phyloP scores from a whole-genome alignment of 2,113 vertebrate species.

The Glaucomys volans region DNA sequence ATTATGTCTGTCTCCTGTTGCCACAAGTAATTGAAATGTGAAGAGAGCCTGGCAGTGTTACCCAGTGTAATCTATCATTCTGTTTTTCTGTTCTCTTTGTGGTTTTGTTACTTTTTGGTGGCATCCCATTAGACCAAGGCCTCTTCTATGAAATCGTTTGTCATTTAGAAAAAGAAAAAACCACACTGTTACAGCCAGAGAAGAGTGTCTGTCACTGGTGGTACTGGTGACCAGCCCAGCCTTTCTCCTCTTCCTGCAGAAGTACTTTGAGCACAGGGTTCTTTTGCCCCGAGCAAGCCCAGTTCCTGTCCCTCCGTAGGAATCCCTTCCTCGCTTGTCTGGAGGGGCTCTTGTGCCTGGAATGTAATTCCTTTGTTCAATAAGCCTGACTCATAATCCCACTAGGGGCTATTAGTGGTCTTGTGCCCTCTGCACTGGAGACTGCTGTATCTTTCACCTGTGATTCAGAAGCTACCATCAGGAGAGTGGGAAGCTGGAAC shows the following conservation, averaged over 20 bases:
- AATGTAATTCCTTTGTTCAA: slow-evolving; percentile 50
- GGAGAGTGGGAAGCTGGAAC: background rate
- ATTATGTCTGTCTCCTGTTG: background rate
- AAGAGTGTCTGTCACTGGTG: no score
- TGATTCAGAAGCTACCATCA: background rate
- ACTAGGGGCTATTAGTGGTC: background rate
- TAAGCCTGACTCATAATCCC: slow-evolving; percentile 45
- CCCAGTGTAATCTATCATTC: background rate
- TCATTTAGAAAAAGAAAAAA: background rate
- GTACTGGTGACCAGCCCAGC: fast-evolving
- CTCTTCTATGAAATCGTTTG: background rate
- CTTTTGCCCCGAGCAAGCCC: background rate
- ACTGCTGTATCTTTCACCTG: slow-evolving; percentile 27
- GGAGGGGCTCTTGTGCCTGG: background rate
- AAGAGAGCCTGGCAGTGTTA: background rate
- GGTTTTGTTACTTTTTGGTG: slow-evolving; percentile 30
- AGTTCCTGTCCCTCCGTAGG: background rate
- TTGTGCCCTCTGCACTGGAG: background rate
- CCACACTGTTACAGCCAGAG: background rate
- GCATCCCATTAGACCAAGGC: slow-evolving; percentile 14
- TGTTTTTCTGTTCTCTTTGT: background rate
- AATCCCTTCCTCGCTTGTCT: background rate
- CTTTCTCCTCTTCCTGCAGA: no score
- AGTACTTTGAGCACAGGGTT: background rate
- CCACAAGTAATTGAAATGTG: background rate